Conservation (phyloP, 2,797 vertebrate genomes). For the Tenualosa thibaudeaui region DNA sequence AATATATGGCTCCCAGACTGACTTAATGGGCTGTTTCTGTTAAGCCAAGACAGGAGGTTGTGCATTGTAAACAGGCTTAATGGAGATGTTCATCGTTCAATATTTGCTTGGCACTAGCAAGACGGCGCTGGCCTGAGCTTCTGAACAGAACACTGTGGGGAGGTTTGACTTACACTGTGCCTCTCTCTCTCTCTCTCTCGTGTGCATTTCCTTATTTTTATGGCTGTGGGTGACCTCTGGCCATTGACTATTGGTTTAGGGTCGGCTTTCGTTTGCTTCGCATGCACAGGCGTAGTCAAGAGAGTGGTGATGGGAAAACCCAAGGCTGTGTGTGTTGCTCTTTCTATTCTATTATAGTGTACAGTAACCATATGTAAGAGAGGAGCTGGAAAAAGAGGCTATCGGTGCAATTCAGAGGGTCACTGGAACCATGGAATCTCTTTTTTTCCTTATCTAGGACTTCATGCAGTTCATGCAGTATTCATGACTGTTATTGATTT, state of each 20-base stretch:
- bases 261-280: background rate
- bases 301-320: background rate
- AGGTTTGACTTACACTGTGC: background rate
- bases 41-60: background rate
- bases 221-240: background rate
- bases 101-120: conserved; percentile 16
- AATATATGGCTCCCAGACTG: background rate
- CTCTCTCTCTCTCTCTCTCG: too few relatives aligned
- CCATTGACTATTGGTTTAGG: background rate
- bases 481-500: conserved; percentile 72
- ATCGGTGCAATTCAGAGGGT: background rate
- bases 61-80: background rate
- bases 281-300: background rate
- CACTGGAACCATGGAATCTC: background rate
- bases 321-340: background rate
- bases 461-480: conserved; percentile 60
- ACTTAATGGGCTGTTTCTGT: conserved; percentile 15
- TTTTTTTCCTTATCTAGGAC: background rate
- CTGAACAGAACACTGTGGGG: background rate
- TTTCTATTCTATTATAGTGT: background rate
- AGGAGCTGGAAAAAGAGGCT: background rate
- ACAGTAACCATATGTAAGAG: background rate
- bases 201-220: background rate
- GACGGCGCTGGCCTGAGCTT: background rate
- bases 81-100: conserved; percentile 13